Conservation (phyloP, 2,888 invertebrate genomes). For the Lasioglossum morio region DNA sequence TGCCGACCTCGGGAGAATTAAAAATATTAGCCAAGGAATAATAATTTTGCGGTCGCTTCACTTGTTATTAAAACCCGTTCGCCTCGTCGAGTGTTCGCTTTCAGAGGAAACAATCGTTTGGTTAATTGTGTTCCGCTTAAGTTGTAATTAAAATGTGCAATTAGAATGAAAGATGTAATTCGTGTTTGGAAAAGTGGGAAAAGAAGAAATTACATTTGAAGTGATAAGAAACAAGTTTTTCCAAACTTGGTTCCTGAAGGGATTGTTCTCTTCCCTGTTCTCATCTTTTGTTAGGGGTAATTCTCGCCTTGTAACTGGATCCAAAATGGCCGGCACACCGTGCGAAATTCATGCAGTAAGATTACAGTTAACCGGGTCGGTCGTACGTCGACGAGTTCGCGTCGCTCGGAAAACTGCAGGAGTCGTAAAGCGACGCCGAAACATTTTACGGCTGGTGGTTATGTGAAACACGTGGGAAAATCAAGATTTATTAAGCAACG, state of each 20-base stretch:
- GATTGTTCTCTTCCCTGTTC: background rate
- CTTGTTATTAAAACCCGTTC: background rate
- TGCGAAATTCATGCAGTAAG: background rate
- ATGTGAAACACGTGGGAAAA: slow-evolving; percentile 17
- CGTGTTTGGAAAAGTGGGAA: no score
- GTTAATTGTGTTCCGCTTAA: background rate
- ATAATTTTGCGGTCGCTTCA: background rate
- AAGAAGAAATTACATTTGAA: no score
- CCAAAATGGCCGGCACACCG: background rate
- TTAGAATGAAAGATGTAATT: background rate
- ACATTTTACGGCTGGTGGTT: slow-evolving; percentile 19
- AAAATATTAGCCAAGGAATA: background rate
- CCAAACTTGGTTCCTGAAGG: background rate
- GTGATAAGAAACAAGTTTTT: no score
- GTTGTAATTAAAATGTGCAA: background rate
- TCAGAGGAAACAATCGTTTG: background rate
- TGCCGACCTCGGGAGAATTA: background rate
- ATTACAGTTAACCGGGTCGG: background rate
- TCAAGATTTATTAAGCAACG: slow-evolving; percentile 29
- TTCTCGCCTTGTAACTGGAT: background rate
- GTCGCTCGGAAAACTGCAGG: background rate
- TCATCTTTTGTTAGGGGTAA: background rate
- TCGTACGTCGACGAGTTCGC: slow-evolving; percentile 6
- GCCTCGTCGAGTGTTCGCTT: background rate
- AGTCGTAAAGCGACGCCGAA: slow-evolving; percentile 27